Evolutionary conservation across 2,113 vertebrate genomes (phyloP).

Genomic region (Corythoichthys intestinalis): DNA sequence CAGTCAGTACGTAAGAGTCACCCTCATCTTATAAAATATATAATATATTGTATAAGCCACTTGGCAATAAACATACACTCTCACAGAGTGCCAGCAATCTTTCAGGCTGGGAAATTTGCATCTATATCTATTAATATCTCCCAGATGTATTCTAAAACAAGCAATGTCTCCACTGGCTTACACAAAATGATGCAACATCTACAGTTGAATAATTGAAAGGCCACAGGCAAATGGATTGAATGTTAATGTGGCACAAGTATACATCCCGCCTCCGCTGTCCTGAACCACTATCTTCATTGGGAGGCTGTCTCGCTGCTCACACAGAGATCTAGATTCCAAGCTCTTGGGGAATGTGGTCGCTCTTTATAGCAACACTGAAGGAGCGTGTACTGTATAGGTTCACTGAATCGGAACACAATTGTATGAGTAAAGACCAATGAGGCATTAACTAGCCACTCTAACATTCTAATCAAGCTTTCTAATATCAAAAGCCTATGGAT

Average conservation of each 20-base stretch:
- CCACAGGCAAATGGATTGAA: constrained; percentile 61
- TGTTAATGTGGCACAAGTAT: constrained; percentile 52
- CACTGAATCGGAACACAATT: constrained; percentile 49
- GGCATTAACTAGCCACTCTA: constrained; percentile 39
- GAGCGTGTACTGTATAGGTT: constrained; percentile 42
- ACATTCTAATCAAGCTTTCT: constrained; percentile 49
- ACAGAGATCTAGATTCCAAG: constrained; percentile 45
- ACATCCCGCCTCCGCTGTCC: constrained; percentile 36
- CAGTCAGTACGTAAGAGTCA: constrained; percentile 23
- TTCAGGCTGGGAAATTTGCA: constrained; percentile 26
- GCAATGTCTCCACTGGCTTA: constrained; percentile 39
- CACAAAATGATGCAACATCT: constrained; percentile 57
- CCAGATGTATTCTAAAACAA: constrained; percentile 36
- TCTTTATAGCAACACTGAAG: constrained; percentile 55
- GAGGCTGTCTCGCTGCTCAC: constrained; percentile 20
- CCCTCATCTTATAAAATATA: constrained; percentile 51
- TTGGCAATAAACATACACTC: constrained; percentile 45
- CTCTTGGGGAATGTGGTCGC: constrained; percentile 49
- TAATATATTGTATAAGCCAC: constrained; percentile 20
- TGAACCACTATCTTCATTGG: constrained; percentile 39
- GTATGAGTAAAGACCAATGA: constrained; percentile 48
- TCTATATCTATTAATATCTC: constrained; percentile 55
- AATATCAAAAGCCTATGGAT: constrained; percentile 36
- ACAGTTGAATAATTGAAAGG: constrained; percentile 66
- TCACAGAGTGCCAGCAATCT: constrained; percentile 29